A percentile compares a stretch with the other conserved stretches of the same genome.
Conservation (phyloP, 2,113 vertebrate species). For the Daphoenositta chrysoptera region DNA sequence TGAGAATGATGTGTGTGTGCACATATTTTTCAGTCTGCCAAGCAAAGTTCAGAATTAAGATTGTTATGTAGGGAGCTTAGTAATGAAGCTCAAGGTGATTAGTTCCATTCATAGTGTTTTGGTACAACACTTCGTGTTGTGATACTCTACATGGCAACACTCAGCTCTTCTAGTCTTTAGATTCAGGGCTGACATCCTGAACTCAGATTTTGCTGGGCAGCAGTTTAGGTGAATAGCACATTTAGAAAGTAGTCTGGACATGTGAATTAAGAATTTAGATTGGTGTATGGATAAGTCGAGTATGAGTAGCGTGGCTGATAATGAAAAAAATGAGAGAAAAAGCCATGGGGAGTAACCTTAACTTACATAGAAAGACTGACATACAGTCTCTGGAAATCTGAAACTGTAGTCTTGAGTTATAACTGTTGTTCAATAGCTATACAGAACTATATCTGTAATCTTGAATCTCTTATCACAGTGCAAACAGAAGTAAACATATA, state of each 20-base stretch:
- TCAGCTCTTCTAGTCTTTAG: not conserved
- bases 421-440: not conserved
- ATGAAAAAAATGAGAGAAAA: not conserved
- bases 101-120: not conserved
- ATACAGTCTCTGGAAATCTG: not conserved
- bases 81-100: not conserved
- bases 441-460: not conserved
- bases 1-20: not conserved
- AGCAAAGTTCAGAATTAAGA: not conserved
- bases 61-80: not conserved
- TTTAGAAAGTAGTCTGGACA: not conserved
- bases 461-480: not conserved
- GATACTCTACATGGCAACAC: not conserved
- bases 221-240: not conserved
- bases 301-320: fast-evolving
- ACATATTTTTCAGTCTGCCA: not conserved
- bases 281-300: not conserved
- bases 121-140: not conserved
- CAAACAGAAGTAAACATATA: not conserved
- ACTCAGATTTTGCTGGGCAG: not conserved
- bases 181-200: not conserved
- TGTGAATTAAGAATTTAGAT: not conserved
- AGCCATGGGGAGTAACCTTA: not conserved
- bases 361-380: not conserved
- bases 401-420: not conserved